phyloP scores from a whole-genome alignment of 2,113 vertebrate species.

The Anhinga anhinga region DNA sequence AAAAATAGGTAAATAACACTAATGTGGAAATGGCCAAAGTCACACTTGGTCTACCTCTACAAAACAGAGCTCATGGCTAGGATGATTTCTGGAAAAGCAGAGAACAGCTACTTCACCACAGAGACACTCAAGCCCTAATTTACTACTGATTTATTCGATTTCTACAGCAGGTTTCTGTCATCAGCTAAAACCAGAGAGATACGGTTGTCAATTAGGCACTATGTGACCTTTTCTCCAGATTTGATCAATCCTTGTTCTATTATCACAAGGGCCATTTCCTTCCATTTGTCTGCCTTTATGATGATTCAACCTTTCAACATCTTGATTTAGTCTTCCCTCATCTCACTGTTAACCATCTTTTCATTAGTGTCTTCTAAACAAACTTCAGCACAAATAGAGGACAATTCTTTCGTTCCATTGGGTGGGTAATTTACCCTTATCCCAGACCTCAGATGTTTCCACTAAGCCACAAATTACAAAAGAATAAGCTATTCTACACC shows the following conservation, averaged over 20 bases:
- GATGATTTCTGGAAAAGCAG: not conserved
- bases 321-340: not conserved
- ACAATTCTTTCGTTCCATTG: not conserved
- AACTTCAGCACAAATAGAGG: not conserved
- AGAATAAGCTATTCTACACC: not conserved
- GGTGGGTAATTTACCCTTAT: not conserved
- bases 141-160: not conserved
- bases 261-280: not conserved
- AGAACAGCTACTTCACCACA: not conserved
- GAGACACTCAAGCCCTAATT: not conserved
- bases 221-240: not conserved
- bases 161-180: not conserved
- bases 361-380: not conserved
- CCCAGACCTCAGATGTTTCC: not conserved
- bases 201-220: not conserved
- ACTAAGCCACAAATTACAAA: not conserved
- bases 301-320: not conserved
- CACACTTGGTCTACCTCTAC: not conserved
- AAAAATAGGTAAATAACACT: not conserved
- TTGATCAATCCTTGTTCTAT: not conserved
- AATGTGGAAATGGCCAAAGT: not conserved
- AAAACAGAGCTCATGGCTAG: not conserved
- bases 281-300: not conserved
- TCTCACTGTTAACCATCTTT: not conserved
- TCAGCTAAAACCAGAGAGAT: not conserved